Evolutionary conservation across 2,888 invertebrate genomes (phyloP).

Genomic region (Colostygia pectinataria): DNA sequence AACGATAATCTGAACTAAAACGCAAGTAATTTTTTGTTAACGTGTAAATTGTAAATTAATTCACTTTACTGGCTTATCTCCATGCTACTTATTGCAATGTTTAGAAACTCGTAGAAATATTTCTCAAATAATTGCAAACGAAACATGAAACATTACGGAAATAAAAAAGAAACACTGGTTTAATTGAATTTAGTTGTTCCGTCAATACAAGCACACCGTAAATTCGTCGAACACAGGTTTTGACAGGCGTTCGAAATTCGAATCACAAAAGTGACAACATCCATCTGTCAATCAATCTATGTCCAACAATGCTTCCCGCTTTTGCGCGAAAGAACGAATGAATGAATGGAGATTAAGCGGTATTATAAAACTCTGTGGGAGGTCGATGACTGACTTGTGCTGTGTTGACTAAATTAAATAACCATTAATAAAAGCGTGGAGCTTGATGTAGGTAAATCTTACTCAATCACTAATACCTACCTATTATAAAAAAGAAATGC

Average conservation of each 20-base stretch:
- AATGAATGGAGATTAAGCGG: slow-evolving; percentile 40
- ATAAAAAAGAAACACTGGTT: background rate
- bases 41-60: slow-evolving; percentile 28
- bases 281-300: slow-evolving; percentile 35
- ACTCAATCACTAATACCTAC: too few species aligned
- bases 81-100: slow-evolving; percentile 1
- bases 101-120: slow-evolving; percentile 17
- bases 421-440: slow-evolving; percentile 26
- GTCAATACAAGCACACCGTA: slow-evolving; percentile 11
- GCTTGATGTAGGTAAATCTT: slow-evolving; percentile 11
- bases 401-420: slow-evolving; percentile 47
- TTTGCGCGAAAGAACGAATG: slow-evolving; percentile 49
- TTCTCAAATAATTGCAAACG: slow-evolving; percentile 1
- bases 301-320: slow-evolving; percentile 39
- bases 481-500: too few species aligned
- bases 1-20: slow-evolving; percentile 11
- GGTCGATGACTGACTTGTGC: slow-evolving; percentile 46
- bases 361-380: slow-evolving; percentile 43
- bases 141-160: slow-evolving; percentile 3
- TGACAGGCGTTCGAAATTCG: slow-evolving; percentile 31
- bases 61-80: slow-evolving; percentile 21
- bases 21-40: slow-evolving; percentile 1
- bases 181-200: slow-evolving; percentile 19
- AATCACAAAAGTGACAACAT: slow-evolving; percentile 33
- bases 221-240: slow-evolving; percentile 27